A percentile compares a stretch with the other conserved stretches of the same genome.
phyloP scores from a whole-genome alignment of 2,113 vertebrate species.

The Mus pahari region DNA sequence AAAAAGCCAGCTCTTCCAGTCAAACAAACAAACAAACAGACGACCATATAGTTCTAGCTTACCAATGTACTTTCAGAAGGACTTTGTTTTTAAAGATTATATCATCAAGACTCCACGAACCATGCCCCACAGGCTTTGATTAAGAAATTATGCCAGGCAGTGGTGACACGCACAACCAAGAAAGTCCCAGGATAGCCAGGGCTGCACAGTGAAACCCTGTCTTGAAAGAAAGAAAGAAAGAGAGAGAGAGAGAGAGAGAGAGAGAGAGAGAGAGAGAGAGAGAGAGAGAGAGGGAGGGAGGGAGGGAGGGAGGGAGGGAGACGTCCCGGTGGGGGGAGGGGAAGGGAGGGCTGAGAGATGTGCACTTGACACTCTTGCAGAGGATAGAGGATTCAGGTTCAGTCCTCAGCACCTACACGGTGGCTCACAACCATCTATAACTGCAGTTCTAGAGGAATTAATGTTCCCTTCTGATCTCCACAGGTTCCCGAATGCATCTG shows the following conservation, averaged over 20 bases:
- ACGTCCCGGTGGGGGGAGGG: not conserved
- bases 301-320: not conserved
- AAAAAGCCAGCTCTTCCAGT: not conserved
- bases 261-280: not conserved
- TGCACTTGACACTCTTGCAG: too few relatives aligned
- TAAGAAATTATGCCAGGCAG: not conserved
- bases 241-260: not conserved
- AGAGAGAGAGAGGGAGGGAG: not conserved
- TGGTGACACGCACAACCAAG: not conserved
- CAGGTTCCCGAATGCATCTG: not conserved
- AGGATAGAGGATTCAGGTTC: not conserved
- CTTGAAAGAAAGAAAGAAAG: not conserved
- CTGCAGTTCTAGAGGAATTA: not conserved
- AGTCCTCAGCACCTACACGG: not conserved
- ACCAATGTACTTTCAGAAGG: not conserved
- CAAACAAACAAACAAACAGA: not conserved
- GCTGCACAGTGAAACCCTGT: not conserved
- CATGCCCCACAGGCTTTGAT: not conserved
- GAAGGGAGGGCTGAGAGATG: not conserved
- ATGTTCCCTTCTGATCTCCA: not conserved
- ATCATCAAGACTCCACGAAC: not conserved
- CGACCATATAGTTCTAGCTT: not conserved
- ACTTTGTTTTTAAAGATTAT: slow-evolving; percentile 8
- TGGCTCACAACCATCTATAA: not conserved
- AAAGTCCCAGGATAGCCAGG: not conserved